Percentiles rank a stretch among this genome's conserved stretches.
Evolutionary conservation across 2,113 vertebrate genomes (phyloP).

Genomic region (Engraulis encrasicolus): DNA sequence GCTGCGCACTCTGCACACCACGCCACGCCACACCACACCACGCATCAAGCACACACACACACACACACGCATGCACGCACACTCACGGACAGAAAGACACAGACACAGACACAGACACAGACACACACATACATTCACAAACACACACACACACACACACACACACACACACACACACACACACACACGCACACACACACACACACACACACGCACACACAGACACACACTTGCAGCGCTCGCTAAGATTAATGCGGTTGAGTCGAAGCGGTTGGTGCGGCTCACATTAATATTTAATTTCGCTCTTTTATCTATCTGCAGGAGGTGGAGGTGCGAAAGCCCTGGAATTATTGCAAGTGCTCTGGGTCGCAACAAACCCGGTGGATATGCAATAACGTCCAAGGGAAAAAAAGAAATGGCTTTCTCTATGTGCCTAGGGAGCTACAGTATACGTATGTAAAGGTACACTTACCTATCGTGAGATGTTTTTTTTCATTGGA

Average conservation of each 20-base stretch:
- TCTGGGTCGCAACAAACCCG: conserved; percentile 23
- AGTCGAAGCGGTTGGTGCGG: conserved; percentile 63
- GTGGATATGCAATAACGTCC: background rate
- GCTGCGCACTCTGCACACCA: no score
- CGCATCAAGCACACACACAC: no score
- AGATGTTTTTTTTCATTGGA: background rate
- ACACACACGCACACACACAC: no score
- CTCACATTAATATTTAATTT: conserved; percentile 77
- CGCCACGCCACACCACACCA: no score
- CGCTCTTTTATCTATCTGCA: conserved; percentile 67
- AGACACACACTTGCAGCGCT: no score
- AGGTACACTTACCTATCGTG: background rate
- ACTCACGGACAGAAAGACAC: no score
- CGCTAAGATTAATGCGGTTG: conserved; percentile 72
- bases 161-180: no score
- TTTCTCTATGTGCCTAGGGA: background rate
- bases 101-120: no score
- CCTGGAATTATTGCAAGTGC: conserved; percentile 63
- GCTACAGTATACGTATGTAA: background rate
- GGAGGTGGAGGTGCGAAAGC: conserved; percentile 67
- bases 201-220: no score
- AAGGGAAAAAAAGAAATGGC: background rate
- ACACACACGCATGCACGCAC: no score
- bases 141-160: no score
- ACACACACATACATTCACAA: no score